Conservation (phyloP, 2,888 invertebrate genomes). For the Trissolcus brochymenae region DNA sequence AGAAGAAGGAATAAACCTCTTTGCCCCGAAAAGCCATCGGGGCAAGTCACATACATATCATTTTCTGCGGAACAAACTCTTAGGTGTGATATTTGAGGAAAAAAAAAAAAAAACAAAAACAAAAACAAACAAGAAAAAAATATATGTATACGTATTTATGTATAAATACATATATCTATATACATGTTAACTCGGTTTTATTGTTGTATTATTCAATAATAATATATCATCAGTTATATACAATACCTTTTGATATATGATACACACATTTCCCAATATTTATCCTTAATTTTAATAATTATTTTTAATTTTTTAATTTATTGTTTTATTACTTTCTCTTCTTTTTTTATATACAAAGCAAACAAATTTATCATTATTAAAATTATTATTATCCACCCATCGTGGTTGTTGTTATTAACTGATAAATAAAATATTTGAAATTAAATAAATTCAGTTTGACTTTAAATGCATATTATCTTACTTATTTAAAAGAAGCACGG, state of each 20-base stretch:
- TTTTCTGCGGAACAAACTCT: conserved; percentile 72
- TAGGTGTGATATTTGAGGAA: conserved; percentile 67
- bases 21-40: conserved; percentile 62
- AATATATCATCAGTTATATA: neutral
- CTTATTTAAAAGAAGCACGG: too few species aligned
- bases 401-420: too few species aligned
- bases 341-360: too few species aligned
- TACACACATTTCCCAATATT: neutral
- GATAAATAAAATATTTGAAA: neutral
- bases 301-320: too few species aligned
- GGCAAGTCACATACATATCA: conserved; percentile 74
- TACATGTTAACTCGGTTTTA: conserved; percentile 65
- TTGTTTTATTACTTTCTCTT: too few species aligned
- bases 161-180: conserved; percentile 63
- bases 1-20: conserved; percentile 25
- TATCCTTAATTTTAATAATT: too few species aligned
- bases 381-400: too few species aligned
- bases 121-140: conserved; percentile 31
- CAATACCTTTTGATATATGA: neutral
- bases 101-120: too few species aligned
- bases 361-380: too few species aligned
- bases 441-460: neutral
- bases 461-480: neutral
- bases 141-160: conserved; percentile 61
- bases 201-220: conserved; percentile 3